These are phyloP conservation scores for Mobula hypostoma DNA, from an alignment of 2,113 vertebrate species.

Conservation along the genomic window DNA sequence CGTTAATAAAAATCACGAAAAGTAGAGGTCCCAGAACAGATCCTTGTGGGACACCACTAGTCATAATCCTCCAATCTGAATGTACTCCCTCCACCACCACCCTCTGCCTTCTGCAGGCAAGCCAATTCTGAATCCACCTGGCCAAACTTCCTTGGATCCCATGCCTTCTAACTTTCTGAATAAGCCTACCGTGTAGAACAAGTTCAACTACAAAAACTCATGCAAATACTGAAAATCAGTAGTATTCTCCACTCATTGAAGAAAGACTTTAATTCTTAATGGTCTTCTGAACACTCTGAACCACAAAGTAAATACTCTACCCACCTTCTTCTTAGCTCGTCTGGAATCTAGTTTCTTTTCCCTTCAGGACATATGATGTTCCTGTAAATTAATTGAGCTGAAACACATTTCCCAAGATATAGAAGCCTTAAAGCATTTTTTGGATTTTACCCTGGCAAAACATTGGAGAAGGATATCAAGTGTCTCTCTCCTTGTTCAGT, in stretches of 20 bases:
- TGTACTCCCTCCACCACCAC: too few species aligned
- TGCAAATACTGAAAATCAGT: background rate
- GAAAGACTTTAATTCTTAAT: background rate
- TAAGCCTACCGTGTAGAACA: background rate
- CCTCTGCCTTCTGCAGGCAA: too few species aligned
- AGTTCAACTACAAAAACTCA: background rate
- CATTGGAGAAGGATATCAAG: background rate
- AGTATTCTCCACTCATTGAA: background rate
- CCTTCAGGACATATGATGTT: background rate
- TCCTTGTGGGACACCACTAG: too few species aligned
- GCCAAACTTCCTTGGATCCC: too few species aligned
- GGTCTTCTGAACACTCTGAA: background rate
- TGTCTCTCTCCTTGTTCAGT: background rate
- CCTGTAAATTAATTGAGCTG: background rate
- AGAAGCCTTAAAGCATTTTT: background rate
- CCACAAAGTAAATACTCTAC: background rate
- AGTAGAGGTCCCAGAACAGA: too few species aligned
- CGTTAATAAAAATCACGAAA: too few species aligned
- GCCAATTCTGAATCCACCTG: too few species aligned
- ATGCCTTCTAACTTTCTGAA: too few species aligned
- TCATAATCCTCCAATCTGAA: too few species aligned
- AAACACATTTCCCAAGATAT: background rate
- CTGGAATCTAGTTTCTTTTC: background rate
- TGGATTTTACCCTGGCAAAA: background rate
- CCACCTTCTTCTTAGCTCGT: background rate